A percentile compares a stretch with the other conserved stretches of the same genome.
phyloP scores from a whole-genome alignment of 2,888 invertebrate genomes.

The Lasioglossum oenotherae region DNA sequence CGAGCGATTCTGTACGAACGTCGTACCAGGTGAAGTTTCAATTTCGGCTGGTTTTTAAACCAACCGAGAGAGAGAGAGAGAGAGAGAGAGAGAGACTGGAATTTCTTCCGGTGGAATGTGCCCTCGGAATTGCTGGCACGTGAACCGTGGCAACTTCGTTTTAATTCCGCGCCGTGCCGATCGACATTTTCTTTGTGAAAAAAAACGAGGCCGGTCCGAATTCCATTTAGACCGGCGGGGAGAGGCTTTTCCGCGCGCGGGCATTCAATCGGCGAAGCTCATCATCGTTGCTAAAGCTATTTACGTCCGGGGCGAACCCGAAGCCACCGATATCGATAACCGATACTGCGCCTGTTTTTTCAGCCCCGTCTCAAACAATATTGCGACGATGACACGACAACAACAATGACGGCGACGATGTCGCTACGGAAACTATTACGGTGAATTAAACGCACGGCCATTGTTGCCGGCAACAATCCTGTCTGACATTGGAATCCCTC shows the following conservation, averaged over 20 bases:
- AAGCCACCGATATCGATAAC: slow-evolving; percentile 63
- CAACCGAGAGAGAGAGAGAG: background rate
- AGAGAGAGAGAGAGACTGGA: background rate
- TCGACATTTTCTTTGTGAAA: background rate
- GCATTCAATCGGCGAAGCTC: slow-evolving; percentile 45
- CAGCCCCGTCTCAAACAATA: slow-evolving; percentile 40
- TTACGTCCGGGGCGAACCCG: slow-evolving; percentile 48
- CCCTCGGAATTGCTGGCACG: background rate
- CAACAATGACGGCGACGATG: background rate
- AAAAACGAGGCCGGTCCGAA: slow-evolving; percentile 19
- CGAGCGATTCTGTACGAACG: background rate
- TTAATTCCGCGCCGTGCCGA: background rate
- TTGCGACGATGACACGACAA: slow-evolving; percentile 18
- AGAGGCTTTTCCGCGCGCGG: slow-evolving; percentile 18
- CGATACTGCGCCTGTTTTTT: slow-evolving; percentile 57
- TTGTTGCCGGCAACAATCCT: slow-evolving; percentile 45
- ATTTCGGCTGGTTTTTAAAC: background rate
- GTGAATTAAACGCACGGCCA: slow-evolving; percentile 51
- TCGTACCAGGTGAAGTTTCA: background rate
- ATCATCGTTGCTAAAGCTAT: slow-evolving; percentile 57
- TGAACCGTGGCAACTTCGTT: background rate
- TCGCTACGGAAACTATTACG: slow-evolving; percentile 57
- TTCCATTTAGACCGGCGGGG: slow-evolving; percentile 32
- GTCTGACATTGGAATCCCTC: slow-evolving; percentile 32
- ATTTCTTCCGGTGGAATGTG: background rate